phyloP scores from a whole-genome alignment of 2,113 vertebrate genomes.

The Dasyornis broadbenti region DNA sequence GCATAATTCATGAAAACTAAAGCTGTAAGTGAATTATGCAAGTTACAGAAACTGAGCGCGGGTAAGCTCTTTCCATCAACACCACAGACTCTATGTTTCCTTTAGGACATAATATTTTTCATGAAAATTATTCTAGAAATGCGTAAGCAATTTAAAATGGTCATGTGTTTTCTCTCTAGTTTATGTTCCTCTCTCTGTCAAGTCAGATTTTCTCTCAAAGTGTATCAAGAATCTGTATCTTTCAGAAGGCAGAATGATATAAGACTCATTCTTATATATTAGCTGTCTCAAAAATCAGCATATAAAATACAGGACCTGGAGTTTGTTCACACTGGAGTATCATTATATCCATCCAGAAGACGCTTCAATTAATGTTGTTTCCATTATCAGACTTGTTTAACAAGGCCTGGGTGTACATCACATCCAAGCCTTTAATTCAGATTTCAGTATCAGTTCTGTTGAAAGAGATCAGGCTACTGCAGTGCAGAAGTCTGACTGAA shows the following conservation, averaged over 20 bases:
- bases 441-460: neutral
- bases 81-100: neutral
- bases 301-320: neutral
- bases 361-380: neutral
- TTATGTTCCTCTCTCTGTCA: neutral
- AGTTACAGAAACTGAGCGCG: neutral
- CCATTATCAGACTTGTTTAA: neutral
- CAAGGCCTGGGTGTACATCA: neutral
- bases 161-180: neutral
- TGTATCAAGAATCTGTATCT: neutral
- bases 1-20: neutral
- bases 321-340: neutral
- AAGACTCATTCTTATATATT: neutral
- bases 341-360: neutral
- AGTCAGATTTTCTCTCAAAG: neutral
- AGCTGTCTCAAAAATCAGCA: neutral
- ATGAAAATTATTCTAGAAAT: neutral
- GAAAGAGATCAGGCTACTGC: neutral
- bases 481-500: neutral
- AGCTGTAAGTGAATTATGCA: neutral
- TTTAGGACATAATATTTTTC: neutral
- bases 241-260: neutral
- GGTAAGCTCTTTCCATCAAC: slow-evolving; percentile 10
- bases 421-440: neutral
- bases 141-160: neutral